phyloP scores from a whole-genome alignment of 2,888 invertebrate species.

The Gari tellinella region DNA sequence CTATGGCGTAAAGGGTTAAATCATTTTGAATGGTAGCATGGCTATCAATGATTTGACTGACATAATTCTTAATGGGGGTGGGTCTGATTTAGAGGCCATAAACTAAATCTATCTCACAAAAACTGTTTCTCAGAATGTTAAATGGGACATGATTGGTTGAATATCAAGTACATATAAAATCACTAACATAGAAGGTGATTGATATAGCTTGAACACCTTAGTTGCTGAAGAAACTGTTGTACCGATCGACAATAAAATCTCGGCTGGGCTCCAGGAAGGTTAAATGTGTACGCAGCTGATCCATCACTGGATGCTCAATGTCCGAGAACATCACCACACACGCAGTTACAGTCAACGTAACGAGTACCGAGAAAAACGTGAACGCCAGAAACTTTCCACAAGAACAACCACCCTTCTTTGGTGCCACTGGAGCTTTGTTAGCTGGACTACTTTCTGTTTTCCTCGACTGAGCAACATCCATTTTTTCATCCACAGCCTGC shows the following conservation, averaged over 20 bases:
- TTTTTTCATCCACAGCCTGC: constrained; percentile 21
- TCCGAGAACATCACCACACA: constrained; percentile 73
- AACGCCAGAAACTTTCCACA: constrained; percentile 65
- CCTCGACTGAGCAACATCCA: constrained; percentile 38
- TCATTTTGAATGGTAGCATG: too few species aligned
- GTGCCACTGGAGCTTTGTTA: constrained; percentile 20
- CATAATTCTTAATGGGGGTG: too few species aligned
- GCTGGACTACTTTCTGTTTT: constrained; percentile 30
- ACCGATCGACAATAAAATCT: constrained; percentile 67
- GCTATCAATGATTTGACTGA: too few species aligned
- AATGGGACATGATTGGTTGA: constrained; percentile 11
- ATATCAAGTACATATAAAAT: not conserved
- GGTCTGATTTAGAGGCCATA: too few species aligned
- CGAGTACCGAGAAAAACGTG: constrained; percentile 68
- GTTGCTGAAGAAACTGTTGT: constrained; percentile 33
- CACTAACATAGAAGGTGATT: not conserved
- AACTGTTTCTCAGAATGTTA: not conserved
- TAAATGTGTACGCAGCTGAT: constrained; percentile 66
- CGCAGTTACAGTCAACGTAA: constrained; percentile 68
- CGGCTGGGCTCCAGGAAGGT: constrained; percentile 74
- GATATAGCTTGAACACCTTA: constrained; percentile 8
- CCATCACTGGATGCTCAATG: constrained; percentile 71
- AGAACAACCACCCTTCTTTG: constrained; percentile 45
- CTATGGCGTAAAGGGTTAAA: too few species aligned
- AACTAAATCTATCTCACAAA: too few species aligned